Percentiles rank a stretch among this genome's conserved stretches.
phyloP scores from a whole-genome alignment of 2,113 vertebrate genomes.

The Strix aluco region DNA sequence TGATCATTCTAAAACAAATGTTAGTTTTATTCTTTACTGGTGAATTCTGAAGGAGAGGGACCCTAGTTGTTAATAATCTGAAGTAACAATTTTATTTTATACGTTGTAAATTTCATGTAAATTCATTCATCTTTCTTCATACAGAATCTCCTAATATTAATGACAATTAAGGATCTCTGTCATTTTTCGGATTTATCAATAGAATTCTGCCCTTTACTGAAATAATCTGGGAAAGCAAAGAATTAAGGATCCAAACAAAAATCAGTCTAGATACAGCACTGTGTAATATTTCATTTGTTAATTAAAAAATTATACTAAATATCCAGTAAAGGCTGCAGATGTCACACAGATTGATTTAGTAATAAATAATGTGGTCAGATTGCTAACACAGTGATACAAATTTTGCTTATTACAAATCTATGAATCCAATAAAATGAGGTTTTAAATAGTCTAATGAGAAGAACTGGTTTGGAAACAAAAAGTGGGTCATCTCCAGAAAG shows the following conservation, averaged over 20 bases:
- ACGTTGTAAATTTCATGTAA: neutral
- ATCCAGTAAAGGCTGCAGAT: neutral
- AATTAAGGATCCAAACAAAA: neutral
- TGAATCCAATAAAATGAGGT: neutral
- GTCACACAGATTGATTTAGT: neutral
- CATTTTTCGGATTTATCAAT: neutral
- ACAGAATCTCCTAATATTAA: neutral
- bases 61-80: neutral
- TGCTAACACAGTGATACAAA: neutral
- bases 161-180: neutral
- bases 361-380: neutral
- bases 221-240: rapidly evolving
- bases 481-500: neutral
- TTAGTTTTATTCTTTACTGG: neutral
- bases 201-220: neutral
- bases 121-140: neutral
- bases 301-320: neutral
- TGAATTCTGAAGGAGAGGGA: neutral
- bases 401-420: neutral
- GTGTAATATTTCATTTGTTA: neutral
- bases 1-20: neutral
- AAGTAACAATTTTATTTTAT: neutral
- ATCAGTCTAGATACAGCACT: rapidly evolving
- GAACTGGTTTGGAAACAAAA: neutral
- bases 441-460: neutral